Base-by-base conservation (phyloP, 1,140 invertebrate species). In the Anagrus nilaparvatae region DNA sequence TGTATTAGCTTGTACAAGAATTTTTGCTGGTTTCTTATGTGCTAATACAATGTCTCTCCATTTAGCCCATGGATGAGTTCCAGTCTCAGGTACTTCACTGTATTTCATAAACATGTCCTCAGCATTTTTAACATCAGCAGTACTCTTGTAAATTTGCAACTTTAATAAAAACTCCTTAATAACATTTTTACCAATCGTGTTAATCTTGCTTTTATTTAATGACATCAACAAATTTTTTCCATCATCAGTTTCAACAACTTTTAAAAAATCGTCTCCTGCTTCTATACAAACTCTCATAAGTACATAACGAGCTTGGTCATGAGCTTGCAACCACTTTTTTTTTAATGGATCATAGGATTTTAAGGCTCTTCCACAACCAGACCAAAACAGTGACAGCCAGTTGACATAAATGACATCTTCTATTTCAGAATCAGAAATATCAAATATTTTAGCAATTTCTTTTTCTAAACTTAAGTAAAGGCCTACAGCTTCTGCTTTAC, bases 401-500 rank as follows among this genome's bases (percentile, higher is more conserved):
- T 94, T 95, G 2, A 87, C 77, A 63, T 96, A 97, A 30, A 82
- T 80, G 19, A 96, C 77, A 55, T 91, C 77, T 47, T 92, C 79
- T 9, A 83, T 85, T 47, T 79, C 76, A 24, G 73, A 46, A 17
- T 79, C 82, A 53, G 82, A 76, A 54, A 82, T 76, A 4, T 87
- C 90, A 71, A 95, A 95, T 53, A 96, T 89, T 72, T 81, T 79
- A 2, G 90, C 54, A 35, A 94, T 79, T 47, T 89, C 80, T 19
- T 79, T 72, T 46, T 83, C 75, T 23, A 93, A 69, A 50, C 74
- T 78, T 5, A 97, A 70, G 57, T 87, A 93, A 1, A 97, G 69
- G 0, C 89, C 93, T 5, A 96, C 91, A 50, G 86, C 87, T 69
- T 97, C 94, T 2, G 93, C 94, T 51, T 92, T 75, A 54, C 93